phyloP scores from a whole-genome alignment of 2,888 invertebrate genomes.

The Agonum fuliginosum region DNA sequence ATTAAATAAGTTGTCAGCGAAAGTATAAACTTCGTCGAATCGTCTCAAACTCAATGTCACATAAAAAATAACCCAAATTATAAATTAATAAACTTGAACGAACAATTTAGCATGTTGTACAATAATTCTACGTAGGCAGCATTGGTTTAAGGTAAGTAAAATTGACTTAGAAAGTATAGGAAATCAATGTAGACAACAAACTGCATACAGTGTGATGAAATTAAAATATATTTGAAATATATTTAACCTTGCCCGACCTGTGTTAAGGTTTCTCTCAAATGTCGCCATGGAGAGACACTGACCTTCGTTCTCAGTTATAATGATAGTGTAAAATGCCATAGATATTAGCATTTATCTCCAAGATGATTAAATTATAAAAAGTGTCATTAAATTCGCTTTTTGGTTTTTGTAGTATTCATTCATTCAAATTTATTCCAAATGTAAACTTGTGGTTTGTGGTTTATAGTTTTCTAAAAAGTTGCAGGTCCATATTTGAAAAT shows the following conservation, averaged over 20 bases:
- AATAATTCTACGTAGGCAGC: not conserved
- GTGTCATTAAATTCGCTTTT: not conserved
- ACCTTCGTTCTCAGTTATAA: slow-evolving; percentile 10
- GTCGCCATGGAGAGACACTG: slow-evolving; percentile 20
- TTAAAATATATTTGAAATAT: slow-evolving; percentile 13
- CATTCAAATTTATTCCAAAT: not conserved
- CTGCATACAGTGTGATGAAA: not conserved
- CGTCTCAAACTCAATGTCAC: not conserved
- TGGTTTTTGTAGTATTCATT: not conserved
- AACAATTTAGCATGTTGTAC: not conserved
- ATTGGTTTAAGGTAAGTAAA: not conserved
- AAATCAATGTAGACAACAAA: slow-evolving; percentile 14
- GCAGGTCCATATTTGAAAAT: not conserved
- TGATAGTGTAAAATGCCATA: slow-evolving; percentile 5
- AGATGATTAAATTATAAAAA: not conserved
- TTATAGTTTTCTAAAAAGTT: not conserved
- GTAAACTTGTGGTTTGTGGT: not conserved
- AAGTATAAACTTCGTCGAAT: not conserved
- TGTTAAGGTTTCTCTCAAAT: slow-evolving; percentile 21
- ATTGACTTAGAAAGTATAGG: slow-evolving; percentile 27
- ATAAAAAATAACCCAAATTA: slow-evolving; percentile 26
- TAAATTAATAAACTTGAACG: not conserved
- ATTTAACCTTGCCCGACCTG: slow-evolving; percentile 11
- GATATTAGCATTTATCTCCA: not conserved
- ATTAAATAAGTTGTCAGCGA: not conserved